Evolutionary conservation across 2,888 invertebrate species (phyloP), one percentile per base, ranked within the genome.

Genomic region (Nomada fucata): DNA sequence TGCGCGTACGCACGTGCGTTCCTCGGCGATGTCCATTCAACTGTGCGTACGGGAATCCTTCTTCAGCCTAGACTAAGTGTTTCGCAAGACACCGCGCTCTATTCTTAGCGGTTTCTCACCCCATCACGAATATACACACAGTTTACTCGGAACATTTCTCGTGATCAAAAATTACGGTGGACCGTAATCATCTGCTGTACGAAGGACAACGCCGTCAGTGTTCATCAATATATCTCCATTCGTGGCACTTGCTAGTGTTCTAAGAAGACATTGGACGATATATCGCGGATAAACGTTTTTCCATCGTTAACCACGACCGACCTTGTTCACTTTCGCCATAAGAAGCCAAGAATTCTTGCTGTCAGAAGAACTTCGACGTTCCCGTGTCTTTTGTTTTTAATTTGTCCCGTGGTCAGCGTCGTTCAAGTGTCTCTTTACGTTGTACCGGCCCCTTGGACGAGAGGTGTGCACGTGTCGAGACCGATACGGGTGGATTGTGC

Each of bases 1-100:
- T 79, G 84, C 79, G 89, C 84, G 86, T 82, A 84, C 85, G 85
- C 86, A 82, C 80, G 84, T 86, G 83, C 86, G 68, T 81, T 79
- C 82, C 71, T 70, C 73, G 63, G 78, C 75, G 67, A 60, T 53
- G 69, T 67, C 71, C 77, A 74, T 77, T 81, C 80, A 83, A 64
- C 71, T 74, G 76, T 80, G 77, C 72, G 81, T 74, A 69, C 73
- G 52, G 63, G 63, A 80, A 79, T 80, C 63, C 57, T 67, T 53
- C 44, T 67, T 47, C 15, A 11, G 29, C 55, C 36, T 50, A 9
- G n/a, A 9, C 15, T 55, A 10, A 47, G 63, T 15, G 76, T 29
- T 60, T 47, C 63, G 20, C 47, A 60, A 61, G 65, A 67, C 29
- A 11, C 20, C 18, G 15, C 36, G 4, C 53, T 42, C 11, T 20